Base-by-base conservation (phyloP, 2,888 invertebrate genomes). In the Aporophyla nigra region DNA sequence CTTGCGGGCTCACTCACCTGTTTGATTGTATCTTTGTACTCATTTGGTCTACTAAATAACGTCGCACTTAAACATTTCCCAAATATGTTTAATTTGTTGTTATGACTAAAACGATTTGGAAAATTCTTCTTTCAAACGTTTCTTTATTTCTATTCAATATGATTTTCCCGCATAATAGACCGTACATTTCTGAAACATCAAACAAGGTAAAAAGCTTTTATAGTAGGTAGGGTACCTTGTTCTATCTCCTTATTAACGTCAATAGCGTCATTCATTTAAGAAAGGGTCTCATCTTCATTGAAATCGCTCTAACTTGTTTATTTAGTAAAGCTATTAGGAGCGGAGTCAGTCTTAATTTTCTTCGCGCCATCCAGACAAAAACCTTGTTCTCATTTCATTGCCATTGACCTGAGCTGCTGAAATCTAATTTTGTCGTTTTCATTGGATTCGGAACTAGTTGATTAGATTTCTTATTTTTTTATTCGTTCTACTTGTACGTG, bases 381-480 rank as follows among this genome's bases (percentile, higher is more conserved):
- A 80, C 84, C 84, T 84, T 84, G 84, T 70, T 19, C 84, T 58
- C 59, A 12, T 67, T 80, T 74, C 40, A 74, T 62, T 77, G 71
- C 59, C 62, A 62, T 65, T 76, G 77, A 83, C 71, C 78, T 59
- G 24, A 9, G 54, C 65, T 61, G 51, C 65, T 54, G 66, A 85
- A 86, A 87, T 87, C 83, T 76, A 87, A 83, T 86, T 83, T 61
- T 58, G 40, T 58, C 76, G 51, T 63, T 74, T 27, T 79, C 78
- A 85, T 85, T 87, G 43, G 58, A 75, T 85, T 66, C 59, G 5
- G 63, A 69, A 73, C 71, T 73, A 75, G 40, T 63, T 71, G 56
- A 72, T 69, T 56, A 59, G 73, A 73, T 85, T 66, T 73, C 66
- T 82, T 72, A 21, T 54, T 33, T n/a, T n/a, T 16, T 59, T 76